Evolutionary conservation across 2,888 invertebrate species (phyloP).

Genomic region (Leptarthrus brevirostris): DNA sequence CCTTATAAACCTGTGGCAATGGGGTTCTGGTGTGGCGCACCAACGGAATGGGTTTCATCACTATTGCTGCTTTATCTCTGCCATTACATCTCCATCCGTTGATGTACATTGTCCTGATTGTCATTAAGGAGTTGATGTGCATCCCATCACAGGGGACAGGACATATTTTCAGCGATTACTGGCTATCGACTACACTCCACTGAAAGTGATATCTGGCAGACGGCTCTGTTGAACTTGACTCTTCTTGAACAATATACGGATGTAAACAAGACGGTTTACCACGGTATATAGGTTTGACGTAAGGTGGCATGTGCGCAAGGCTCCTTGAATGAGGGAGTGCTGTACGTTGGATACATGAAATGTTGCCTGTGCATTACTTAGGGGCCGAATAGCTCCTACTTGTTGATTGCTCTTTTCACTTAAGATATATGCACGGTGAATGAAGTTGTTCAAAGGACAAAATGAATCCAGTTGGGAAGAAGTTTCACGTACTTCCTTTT

Average conservation of each 20-base stretch:
- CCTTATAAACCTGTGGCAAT: constrained; percentile 15
- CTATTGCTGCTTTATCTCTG: constrained; percentile 33
- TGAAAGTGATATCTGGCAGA: constrained; percentile 12
- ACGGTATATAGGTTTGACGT: constrained; percentile 9
- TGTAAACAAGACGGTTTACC: constrained; percentile 23
- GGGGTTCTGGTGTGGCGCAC: background rate
- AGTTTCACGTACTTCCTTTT: background rate
- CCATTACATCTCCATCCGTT: constrained; percentile 11
- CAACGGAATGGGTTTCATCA: constrained; percentile 17
- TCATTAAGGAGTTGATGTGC: constrained; percentile 7
- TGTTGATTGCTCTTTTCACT: constrained; percentile 32
- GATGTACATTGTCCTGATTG: constrained; percentile 24
- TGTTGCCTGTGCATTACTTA: background rate
- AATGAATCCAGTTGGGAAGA: background rate
- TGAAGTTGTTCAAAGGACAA: background rate
- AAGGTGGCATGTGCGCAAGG: constrained; percentile 20
- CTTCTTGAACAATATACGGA: constrained; percentile 20
- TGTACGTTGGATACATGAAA: background rate
- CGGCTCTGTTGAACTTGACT: background rate
- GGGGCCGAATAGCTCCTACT: constrained; percentile 3
- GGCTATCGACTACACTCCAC: constrained; percentile 22
- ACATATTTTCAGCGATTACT: constrained; percentile 29
- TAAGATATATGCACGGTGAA: background rate
- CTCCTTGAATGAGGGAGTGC: background rate
- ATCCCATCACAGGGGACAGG: constrained; percentile 19